These are phyloP conservation scores for Helostoma temminkii DNA, from an alignment of 2,797 vertebrate genomes.

Conservation along the genomic window DNA sequence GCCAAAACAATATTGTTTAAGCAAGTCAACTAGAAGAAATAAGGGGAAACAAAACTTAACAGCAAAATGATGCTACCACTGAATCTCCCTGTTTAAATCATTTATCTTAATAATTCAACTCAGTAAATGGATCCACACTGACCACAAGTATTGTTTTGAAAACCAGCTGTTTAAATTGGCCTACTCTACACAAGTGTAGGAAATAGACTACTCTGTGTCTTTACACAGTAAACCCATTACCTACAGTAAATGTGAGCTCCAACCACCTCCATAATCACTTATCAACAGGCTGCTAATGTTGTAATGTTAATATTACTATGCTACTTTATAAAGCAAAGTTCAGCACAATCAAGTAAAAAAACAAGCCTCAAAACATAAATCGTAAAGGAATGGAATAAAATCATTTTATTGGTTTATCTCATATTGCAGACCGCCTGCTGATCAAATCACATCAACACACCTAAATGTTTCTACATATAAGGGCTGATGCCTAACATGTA, in stretches of 20 bases:
- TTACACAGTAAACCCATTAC: not conserved
- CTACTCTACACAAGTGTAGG: not conserved
- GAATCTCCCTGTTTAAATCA: not conserved
- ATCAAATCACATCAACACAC: not conserved
- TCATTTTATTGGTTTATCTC: slow-evolving; percentile 1
- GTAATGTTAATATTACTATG: too few relatives aligned
- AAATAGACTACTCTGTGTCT: not conserved
- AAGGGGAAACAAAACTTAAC: not conserved
- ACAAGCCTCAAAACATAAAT: not conserved
- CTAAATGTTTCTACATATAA: not conserved
- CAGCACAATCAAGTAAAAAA: not conserved
- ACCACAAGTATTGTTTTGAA: not conserved
- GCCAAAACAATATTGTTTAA: not conserved
- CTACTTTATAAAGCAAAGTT: not conserved
- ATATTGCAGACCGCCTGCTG: not conserved
- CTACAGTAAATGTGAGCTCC: not conserved
- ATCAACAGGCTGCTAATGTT: not conserved
- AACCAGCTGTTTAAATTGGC: not conserved
- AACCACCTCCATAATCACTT: not conserved
- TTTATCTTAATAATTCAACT: not conserved
- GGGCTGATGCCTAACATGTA: not conserved
- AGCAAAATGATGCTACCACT: not conserved
- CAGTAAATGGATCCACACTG: slow-evolving; percentile 1
- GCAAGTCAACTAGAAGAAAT: not conserved
- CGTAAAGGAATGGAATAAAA: not conserved